A percentile compares a stretch with the other conserved stretches of the same genome.
phyloP scores from a whole-genome alignment of 1,140 invertebrate genomes.

The Hypothenemus hampei region DNA sequence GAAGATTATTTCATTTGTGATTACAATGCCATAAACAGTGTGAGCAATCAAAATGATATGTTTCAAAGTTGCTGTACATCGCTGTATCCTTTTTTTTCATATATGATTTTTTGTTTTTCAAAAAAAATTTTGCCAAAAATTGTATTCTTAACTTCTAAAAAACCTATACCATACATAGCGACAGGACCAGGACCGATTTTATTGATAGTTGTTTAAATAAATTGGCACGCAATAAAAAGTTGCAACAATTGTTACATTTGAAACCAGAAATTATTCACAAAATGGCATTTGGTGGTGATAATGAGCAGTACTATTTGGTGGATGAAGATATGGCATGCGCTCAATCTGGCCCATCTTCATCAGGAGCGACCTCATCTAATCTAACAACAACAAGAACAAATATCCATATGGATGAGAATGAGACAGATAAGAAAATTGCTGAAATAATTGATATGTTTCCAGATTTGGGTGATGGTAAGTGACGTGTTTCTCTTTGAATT shows the following conservation, averaged over 20 bases:
- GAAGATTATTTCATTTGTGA: conserved; percentile 66
- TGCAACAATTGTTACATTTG: conserved; percentile 29
- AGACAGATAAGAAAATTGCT: conserved; percentile 56
- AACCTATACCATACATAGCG: conserved; percentile 20
- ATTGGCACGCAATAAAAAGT: conserved; percentile 30
- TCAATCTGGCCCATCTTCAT: conserved; percentile 12
- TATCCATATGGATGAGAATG: too few species aligned
- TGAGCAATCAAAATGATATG: conserved; percentile 33
- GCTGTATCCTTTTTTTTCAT: conserved; percentile 37
- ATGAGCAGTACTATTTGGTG: conserved; percentile 7
- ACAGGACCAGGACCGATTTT: conserved; percentile 42
- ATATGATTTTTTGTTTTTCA: too few species aligned
- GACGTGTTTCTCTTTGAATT: too few species aligned
- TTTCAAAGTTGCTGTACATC: conserved; percentile 33
- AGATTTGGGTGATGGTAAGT: conserved; percentile 69
- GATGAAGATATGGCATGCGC: background rate
- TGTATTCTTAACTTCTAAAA: too few species aligned
- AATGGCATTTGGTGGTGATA: conserved; percentile 21
- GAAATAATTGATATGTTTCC: conserved; percentile 76
- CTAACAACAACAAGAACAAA: too few species aligned
- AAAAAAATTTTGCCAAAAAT: too few species aligned
- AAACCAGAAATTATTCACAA: conserved; percentile 20
- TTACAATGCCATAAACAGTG: conserved; percentile 51
- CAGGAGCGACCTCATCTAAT: background rate
- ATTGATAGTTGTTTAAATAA: conserved; percentile 37